Percentiles rank a stretch among this genome's conserved stretches.
phyloP scores from a whole-genome alignment of 2,113 vertebrate species.

The Vulpes ferrilata region DNA sequence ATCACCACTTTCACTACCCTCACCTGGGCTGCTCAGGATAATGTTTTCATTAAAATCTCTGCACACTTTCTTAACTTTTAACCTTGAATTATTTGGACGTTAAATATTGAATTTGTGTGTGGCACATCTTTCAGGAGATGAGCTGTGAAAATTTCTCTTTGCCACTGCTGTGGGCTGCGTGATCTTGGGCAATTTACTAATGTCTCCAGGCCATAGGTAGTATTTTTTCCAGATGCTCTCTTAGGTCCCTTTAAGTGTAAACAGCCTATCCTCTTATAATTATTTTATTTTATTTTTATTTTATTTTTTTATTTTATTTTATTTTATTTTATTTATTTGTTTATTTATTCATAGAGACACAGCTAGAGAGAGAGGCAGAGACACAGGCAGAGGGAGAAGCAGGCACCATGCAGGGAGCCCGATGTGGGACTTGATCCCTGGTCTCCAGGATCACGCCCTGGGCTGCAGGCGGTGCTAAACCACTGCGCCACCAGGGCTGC shows the following conservation, averaged over 20 bases:
- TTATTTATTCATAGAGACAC: too few species aligned
- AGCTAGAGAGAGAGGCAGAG: too few species aligned
- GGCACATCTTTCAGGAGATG: slow-evolving; percentile 75
- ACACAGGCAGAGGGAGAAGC: too few species aligned
- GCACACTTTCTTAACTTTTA: slow-evolving; percentile 31
- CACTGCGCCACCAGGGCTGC: too few species aligned
- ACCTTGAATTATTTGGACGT: slow-evolving; percentile 62
- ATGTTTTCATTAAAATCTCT: slow-evolving; percentile 61
- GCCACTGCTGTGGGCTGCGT: slow-evolving; percentile 52
- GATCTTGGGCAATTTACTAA: slow-evolving; percentile 81
- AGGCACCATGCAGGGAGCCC: too few species aligned
- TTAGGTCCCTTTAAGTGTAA: slow-evolving; percentile 54
- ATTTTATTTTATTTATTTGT: too few species aligned
- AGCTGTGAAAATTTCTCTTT: slow-evolving; percentile 76
- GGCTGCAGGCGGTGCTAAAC: too few species aligned
- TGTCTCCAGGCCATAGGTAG: slow-evolving; percentile 24
- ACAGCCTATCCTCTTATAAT: slow-evolving; percentile 8
- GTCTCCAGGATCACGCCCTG: too few species aligned
- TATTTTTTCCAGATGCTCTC: slow-evolving; percentile 57
- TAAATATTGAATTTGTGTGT: slow-evolving; percentile 55
- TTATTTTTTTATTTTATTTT: background rate
- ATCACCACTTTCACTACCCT: slow-evolving; percentile 55
- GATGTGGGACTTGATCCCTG: too few species aligned
- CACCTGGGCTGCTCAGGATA: slow-evolving; percentile 66
- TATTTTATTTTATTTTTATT: slow-evolving; percentile 27